phyloP scores from a whole-genome alignment of 2,888 invertebrate genomes.

The Dasysyrphus tricinctus region DNA sequence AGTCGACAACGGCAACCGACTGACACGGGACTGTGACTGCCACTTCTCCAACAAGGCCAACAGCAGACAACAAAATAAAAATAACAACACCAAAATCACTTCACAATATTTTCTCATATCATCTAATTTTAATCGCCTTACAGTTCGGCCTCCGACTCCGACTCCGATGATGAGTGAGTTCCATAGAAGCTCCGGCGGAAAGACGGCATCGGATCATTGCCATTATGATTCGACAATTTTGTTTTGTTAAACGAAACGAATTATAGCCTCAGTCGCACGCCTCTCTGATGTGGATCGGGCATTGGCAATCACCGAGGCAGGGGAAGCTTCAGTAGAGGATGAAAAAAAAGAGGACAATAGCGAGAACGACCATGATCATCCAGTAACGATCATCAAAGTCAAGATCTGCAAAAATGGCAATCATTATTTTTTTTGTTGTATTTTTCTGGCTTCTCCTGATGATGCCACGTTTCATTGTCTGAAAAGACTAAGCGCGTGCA shows the following conservation, averaged over 20 bases:
- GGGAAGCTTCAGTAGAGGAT: not conserved
- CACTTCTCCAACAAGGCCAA: slow-evolving; percentile 42
- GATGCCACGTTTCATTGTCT: slow-evolving; percentile 22
- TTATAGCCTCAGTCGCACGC: slow-evolving; percentile 75
- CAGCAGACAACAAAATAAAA: not conserved
- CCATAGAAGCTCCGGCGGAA: slow-evolving; percentile 63
- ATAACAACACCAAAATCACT: slow-evolving; percentile 63
- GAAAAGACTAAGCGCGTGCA: slow-evolving; percentile 32
- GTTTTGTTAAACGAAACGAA: slow-evolving; percentile 77
- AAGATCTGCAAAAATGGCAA: slow-evolving; percentile 39
- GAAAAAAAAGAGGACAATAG: slow-evolving; percentile 20
- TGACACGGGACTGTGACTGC: not conserved
- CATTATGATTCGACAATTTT: slow-evolving; percentile 75
- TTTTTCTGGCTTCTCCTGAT: slow-evolving; percentile 1
- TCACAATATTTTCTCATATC: slow-evolving; percentile 75
- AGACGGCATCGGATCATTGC: slow-evolving; percentile 61
- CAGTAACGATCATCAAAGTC: slow-evolving; percentile 56
- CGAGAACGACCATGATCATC: slow-evolving; percentile 47
- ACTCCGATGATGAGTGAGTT: slow-evolving; percentile 52
- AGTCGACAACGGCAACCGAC: slow-evolving; percentile 1
- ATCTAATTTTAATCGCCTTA: slow-evolving; percentile 75
- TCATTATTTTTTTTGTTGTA: slow-evolving; percentile 11
- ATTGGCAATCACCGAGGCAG: not conserved
- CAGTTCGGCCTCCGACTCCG: slow-evolving; percentile 55
- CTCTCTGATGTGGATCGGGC: slow-evolving; percentile 43